phyloP scores from a whole-genome alignment of 1,140 invertebrate species.

The Leptinotarsa texana region DNA sequence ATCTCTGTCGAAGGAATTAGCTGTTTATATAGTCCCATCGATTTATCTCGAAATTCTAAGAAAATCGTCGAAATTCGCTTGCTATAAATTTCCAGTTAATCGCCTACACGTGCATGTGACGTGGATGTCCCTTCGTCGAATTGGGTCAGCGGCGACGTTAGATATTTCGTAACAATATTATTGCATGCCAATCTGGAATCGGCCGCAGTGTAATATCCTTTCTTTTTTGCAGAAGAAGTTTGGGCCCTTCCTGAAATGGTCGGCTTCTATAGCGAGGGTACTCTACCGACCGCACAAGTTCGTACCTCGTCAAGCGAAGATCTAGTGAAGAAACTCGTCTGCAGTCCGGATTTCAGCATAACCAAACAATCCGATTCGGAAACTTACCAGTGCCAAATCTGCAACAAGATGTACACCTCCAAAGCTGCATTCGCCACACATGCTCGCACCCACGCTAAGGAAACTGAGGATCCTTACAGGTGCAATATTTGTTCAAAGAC shows the following conservation, averaged over 20 bases:
- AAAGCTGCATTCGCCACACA: constrained; percentile 66
- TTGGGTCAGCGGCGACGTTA: too few species aligned
- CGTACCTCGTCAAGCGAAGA: constrained; percentile 38
- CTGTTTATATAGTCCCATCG: too few species aligned
- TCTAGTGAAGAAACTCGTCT: constrained; percentile 50
- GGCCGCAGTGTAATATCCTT: not conserved
- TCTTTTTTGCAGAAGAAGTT: constrained; percentile 48
- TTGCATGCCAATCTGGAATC: too few species aligned
- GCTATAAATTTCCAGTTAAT: too few species aligned
- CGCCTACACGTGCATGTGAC: too few species aligned
- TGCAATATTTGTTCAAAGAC: constrained; percentile 92
- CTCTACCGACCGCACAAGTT: constrained; percentile 51
- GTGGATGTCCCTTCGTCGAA: too few species aligned
- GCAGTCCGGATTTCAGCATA: constrained; percentile 53
- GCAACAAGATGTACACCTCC: constrained; percentile 64
- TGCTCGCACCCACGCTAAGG: constrained; percentile 63
- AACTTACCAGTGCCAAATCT: constrained; percentile 59
- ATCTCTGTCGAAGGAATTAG: too few species aligned
- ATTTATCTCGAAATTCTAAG: too few species aligned
- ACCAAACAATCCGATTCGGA: constrained; percentile 28
- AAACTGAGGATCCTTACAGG: constrained; percentile 75
- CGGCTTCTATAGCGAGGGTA: constrained; percentile 53
- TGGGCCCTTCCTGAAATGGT: constrained; percentile 57
- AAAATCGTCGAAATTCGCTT: too few species aligned
- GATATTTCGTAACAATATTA: too few species aligned